Evolutionary conservation across 2,888 invertebrate species (phyloP).

Genomic region (Odontocolon sp.): DNA sequence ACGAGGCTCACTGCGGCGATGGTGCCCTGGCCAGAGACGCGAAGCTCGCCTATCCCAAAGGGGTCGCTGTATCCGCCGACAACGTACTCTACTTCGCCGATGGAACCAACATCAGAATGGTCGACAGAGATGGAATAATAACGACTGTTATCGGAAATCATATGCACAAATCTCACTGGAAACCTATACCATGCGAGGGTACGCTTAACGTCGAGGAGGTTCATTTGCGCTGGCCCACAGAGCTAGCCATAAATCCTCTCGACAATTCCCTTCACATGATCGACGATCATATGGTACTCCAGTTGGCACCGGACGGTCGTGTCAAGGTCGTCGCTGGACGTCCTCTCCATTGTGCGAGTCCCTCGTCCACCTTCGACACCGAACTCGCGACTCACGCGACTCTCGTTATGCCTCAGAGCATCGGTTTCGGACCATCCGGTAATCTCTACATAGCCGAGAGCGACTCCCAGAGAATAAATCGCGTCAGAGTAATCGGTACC

Average conservation of each 20-base stretch:
- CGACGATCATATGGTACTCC: conserved; percentile 97
- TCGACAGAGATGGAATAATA: conserved; percentile 95
- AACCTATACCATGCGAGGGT: conserved; percentile 95
- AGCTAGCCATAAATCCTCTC: conserved; percentile 95
- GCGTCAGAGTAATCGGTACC: conserved; percentile 94
- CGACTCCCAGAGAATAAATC: conserved; percentile 96
- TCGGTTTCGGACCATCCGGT: conserved; percentile 96
- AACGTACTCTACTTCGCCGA: conserved; percentile 97
- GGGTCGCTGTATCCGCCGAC: conserved; percentile 95
- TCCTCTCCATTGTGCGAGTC: conserved; percentile 95
- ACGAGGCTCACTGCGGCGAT: conserved; percentile 97
- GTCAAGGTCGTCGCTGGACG: conserved; percentile 96
- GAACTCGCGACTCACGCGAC: conserved; percentile 96
- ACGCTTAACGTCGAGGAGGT: conserved; percentile 96
- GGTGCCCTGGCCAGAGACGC: conserved; percentile 96
- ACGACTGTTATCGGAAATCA: conserved; percentile 96
- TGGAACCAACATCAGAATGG: conserved; percentile 96
- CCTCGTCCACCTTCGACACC: conserved; percentile 89
- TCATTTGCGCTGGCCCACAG: conserved; percentile 97
- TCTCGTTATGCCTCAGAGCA: conserved; percentile 95
- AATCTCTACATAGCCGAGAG: conserved; percentile 97
- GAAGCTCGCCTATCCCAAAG: conserved; percentile 97
- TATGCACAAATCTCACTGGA: conserved; percentile 96
- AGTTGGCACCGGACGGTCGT: conserved; percentile 94
- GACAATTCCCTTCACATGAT: conserved; percentile 98